phyloP scores from a whole-genome alignment of 1,140 invertebrate species.

The Drosophila repleta region DNA sequence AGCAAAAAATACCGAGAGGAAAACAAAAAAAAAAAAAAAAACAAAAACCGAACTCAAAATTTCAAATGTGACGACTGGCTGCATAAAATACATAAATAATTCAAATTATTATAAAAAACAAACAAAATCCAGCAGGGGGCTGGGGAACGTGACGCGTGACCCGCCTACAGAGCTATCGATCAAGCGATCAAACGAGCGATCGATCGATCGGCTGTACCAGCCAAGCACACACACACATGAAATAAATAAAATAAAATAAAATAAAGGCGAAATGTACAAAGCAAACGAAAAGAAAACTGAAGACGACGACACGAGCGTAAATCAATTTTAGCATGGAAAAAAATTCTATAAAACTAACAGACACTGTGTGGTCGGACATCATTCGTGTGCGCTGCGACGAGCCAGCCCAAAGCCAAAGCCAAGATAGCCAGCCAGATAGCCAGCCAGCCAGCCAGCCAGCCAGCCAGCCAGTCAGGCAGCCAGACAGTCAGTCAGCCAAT shows the following conservation, averaged over 20 bases:
- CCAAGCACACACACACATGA: slow-evolving; percentile 31
- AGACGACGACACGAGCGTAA: slow-evolving; percentile 80
- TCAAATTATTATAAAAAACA: slow-evolving; percentile 55
- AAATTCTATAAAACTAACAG: slow-evolving; percentile 84
- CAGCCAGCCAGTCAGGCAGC: slow-evolving; percentile 15
- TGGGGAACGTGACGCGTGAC: slow-evolving; percentile 71
- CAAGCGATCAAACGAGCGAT: slow-evolving; percentile 55
- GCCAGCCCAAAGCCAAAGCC: slow-evolving; percentile 43
- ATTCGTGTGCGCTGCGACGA: slow-evolving; percentile 75
- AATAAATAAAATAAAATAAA: slow-evolving; percentile 40
- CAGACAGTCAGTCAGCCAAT: slow-evolving; percentile 22
- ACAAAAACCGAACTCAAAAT: slow-evolving; percentile 14
- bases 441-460: slow-evolving; percentile 34
- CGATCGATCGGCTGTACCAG: slow-evolving; percentile 29
- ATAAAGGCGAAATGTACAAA: slow-evolving; percentile 68
- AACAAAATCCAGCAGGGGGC: slow-evolving; percentile 28
- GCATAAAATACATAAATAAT: slow-evolving; percentile 74
- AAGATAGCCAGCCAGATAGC: slow-evolving; percentile 62
- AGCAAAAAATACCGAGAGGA: slow-evolving; percentile 39
- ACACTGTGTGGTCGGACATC: slow-evolving; percentile 75
- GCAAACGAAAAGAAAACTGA: slow-evolving; percentile 77
- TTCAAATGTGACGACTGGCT: slow-evolving; percentile 50
- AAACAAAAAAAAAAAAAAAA: slow-evolving; percentile 23
- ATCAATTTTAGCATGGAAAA: slow-evolving; percentile 80
- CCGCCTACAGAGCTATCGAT: slow-evolving; percentile 75